Percentiles rank a stretch among this genome's conserved stretches.
phyloP scores from a whole-genome alignment of 1,140 invertebrate species.

The Cecropterus lyciades region DNA sequence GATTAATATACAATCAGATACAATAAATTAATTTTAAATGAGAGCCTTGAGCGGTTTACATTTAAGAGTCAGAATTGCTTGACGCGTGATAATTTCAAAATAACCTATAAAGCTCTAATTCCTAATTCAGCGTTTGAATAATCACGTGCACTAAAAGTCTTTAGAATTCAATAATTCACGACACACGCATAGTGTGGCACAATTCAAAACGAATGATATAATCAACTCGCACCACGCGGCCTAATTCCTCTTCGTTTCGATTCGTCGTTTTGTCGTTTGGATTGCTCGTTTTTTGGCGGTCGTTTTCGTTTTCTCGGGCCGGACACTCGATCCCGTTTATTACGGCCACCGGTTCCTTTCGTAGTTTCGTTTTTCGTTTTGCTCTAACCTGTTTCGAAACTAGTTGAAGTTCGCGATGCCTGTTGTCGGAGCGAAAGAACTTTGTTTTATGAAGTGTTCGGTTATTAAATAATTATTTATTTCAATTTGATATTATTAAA shows the following conservation, averaged over 20 bases:
- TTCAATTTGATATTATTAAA: too few species aligned
- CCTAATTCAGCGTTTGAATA: slow-evolving; percentile 11
- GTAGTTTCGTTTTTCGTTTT: slow-evolving; percentile 40
- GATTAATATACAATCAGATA: too few species aligned
- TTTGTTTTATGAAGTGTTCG: neutral
- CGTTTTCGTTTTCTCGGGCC: slow-evolving; percentile 33
- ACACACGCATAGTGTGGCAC: slow-evolving; percentile 26
- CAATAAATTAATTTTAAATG: too few species aligned
- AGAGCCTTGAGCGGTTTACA: too few species aligned
- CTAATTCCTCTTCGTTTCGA: slow-evolving; percentile 47
- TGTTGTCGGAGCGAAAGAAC: neutral
- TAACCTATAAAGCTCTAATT: neutral
- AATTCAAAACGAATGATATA: slow-evolving; percentile 43
- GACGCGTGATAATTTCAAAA: too few species aligned
- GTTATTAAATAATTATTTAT: neutral
- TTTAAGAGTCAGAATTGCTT: too few species aligned
- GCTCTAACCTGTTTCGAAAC: slow-evolving; percentile 36
- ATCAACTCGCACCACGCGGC: slow-evolving; percentile 42
- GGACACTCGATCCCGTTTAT: slow-evolving; percentile 61
- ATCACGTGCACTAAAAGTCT: neutral
- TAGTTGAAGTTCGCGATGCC: slow-evolving; percentile 14
- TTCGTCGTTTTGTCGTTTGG: slow-evolving; percentile 28
- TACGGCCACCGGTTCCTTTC: slow-evolving; percentile 58
- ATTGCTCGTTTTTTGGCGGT: slow-evolving; percentile 22
- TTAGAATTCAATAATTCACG: slow-evolving; percentile 19